These are phyloP conservation scores for Oreochromis niloticus DNA, from an alignment of 2,113 vertebrate species.

Conservation along the genomic window DNA sequence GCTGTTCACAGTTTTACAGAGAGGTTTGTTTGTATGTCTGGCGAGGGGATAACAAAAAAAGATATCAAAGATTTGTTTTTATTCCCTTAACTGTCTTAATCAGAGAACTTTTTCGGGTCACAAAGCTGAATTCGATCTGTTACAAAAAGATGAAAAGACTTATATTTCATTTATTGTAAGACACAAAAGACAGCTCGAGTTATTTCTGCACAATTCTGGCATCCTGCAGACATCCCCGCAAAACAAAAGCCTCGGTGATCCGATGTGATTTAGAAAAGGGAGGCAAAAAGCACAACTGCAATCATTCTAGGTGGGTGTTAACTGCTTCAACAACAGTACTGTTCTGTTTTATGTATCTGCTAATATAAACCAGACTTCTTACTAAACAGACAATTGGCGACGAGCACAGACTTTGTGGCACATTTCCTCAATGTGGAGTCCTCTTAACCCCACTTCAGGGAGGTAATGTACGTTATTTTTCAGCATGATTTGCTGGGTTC, in stretches of 20 bases:
- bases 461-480: constrained; percentile 47
- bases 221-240: background rate
- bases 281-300: background rate
- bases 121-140: background rate
- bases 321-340: background rate
- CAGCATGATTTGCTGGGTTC: constrained; percentile 35
- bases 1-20: background rate
- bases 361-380: background rate
- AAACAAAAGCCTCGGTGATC: background rate
- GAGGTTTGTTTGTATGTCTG: background rate
- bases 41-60: background rate
- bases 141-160: background rate
- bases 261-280: background rate
- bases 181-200: background rate
- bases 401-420: constrained; percentile 11
- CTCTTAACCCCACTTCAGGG: constrained; percentile 2
- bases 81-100: background rate
- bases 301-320: constrained; percentile 2
- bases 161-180: background rate
- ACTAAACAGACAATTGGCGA: constrained; percentile 11
- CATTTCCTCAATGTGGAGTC: constrained; percentile 24
- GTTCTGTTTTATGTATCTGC: constrained; percentile 1
- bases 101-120: background rate
- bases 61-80: background rate
- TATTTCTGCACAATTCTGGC: background rate